Evolutionary conservation across 2,888 invertebrate species (phyloP).

Genomic region (Conus canariensis): DNA sequence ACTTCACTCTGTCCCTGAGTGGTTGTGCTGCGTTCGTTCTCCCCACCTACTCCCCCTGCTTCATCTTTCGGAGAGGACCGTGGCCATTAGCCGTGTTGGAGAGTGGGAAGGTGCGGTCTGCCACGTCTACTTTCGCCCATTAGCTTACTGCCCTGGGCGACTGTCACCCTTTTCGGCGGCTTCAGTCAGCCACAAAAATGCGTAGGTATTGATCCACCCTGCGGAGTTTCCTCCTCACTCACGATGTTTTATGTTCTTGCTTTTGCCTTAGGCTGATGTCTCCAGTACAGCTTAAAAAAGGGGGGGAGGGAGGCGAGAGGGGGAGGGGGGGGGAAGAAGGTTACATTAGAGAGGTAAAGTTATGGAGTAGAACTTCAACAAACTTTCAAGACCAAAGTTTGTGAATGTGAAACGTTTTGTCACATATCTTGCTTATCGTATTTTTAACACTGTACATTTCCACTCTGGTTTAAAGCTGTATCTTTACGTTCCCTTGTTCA

Average conservation of each 20-base stretch:
- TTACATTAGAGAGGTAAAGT: too few relatives aligned
- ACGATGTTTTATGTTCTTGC: too few relatives aligned
- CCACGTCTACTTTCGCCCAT: constrained; percentile 12
- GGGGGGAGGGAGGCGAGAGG: too few relatives aligned
- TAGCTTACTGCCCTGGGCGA: constrained; percentile 8
- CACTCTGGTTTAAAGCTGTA: too few relatives aligned
- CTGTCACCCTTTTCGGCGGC: constrained; percentile 14
- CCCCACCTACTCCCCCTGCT: neutral
- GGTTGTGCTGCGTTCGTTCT: neutral
- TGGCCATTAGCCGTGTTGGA: neutral
- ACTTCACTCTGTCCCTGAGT: neutral
- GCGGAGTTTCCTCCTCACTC: neutral
- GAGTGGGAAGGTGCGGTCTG: neutral
- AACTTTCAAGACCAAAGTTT: too few relatives aligned
- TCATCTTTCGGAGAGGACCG: neutral
- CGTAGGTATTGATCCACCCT: neutral
- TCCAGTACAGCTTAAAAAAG: too few relatives aligned
- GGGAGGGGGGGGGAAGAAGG: too few relatives aligned
- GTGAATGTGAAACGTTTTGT: too few relatives aligned
- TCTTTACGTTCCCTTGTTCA: too few relatives aligned
- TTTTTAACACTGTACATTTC: neutral
- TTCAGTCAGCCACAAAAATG: neutral
- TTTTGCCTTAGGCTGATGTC: too few relatives aligned
- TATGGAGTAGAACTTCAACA: too few relatives aligned
- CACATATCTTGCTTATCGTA: neutral